These are phyloP conservation scores for Muscicapa striata DNA, from an alignment of 2,797 vertebrate species.

Conservation along the genomic window DNA sequence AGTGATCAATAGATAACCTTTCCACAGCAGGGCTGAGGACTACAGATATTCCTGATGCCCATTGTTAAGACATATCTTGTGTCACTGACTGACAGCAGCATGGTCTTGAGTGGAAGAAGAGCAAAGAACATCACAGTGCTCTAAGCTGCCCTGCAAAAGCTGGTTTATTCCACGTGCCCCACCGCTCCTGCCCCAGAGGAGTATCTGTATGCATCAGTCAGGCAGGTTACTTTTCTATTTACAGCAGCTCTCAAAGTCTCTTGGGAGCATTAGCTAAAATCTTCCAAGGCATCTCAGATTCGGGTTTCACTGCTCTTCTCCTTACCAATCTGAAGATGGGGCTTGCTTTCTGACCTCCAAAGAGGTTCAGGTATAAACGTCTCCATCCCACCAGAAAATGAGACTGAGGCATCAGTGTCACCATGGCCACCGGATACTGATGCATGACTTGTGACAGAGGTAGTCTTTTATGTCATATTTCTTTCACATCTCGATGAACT, in stretches of 20 bases:
- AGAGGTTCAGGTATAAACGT: background rate
- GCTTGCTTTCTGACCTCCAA: background rate
- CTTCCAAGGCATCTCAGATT: background rate
- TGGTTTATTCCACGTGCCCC: background rate
- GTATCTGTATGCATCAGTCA: background rate
- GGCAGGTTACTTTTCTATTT: background rate
- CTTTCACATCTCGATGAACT: background rate
- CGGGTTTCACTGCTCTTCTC: background rate
- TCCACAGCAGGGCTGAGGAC: background rate
- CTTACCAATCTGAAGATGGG: background rate
- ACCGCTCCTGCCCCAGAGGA: background rate
- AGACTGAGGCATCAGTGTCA: background rate
- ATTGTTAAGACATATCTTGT: background rate
- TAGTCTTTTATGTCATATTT: background rate
- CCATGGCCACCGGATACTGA: rapidly evolving
- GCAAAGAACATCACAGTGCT: background rate
- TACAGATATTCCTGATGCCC: background rate
- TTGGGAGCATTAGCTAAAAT: background rate
- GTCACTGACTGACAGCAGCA: rapidly evolving
- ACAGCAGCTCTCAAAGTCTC: background rate
- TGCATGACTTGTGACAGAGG: background rate
- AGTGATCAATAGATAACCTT: background rate
- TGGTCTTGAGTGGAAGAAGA: background rate
- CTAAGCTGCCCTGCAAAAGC: background rate
- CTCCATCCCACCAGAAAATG: background rate